Conservation (phyloP, 2,888 invertebrate genomes). For the Mongoloraphidia duomilia region DNA sequence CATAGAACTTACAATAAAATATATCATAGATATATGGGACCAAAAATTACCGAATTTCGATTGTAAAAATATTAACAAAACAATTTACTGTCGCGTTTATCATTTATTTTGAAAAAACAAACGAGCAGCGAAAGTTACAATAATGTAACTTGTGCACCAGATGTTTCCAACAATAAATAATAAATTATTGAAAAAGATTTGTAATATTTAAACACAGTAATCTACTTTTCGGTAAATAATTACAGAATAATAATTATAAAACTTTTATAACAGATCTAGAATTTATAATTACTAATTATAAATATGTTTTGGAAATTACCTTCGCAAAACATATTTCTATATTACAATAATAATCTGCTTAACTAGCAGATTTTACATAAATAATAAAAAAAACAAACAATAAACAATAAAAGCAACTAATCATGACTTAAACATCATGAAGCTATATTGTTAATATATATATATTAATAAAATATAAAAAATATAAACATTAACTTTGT, state of each 20-base stretch:
- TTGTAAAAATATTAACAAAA: conserved; percentile 13
- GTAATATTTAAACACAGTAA: not conserved
- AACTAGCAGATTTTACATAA: conserved; percentile 7
- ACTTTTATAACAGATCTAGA: conserved; percentile 18
- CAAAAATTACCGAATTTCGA: conserved; percentile 56
- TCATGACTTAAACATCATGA: too few species aligned
- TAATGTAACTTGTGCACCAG: conserved; percentile 20
- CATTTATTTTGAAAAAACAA: conserved; percentile 8
- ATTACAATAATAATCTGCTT: conserved; percentile 1
- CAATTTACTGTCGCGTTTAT: conserved; percentile 12
- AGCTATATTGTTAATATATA: too few species aligned
- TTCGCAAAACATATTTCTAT: conserved; percentile 24
- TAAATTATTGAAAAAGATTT: not conserved
- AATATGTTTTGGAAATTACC: conserved; percentile 35
- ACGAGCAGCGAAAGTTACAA: conserved; percentile 21
- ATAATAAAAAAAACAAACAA: conserved; percentile 8
- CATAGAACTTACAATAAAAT: conserved; percentile 90
- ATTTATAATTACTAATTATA: conserved; percentile 17
- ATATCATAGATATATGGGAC: conserved; percentile 99
- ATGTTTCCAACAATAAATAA: not conserved
- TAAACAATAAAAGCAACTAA: not conserved
- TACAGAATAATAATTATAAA: conserved; percentile 13
- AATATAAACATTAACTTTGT: too few species aligned
- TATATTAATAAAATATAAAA: too few species aligned
- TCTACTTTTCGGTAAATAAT: conserved; percentile 29